phyloP scores from a whole-genome alignment of 1,140 invertebrate genomes.

The Nasonia longicornis region DNA sequence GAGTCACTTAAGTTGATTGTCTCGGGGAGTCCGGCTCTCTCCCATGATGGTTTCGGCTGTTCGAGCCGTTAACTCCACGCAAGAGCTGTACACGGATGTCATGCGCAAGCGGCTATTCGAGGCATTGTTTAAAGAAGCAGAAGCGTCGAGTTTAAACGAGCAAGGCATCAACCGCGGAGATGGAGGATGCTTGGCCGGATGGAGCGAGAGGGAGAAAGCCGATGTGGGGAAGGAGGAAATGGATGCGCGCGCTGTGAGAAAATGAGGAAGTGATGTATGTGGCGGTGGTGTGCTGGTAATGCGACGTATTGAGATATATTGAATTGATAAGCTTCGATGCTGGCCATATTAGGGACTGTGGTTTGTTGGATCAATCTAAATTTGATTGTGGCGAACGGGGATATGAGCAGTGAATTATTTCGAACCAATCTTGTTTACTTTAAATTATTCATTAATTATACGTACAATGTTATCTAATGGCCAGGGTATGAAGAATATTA shows the following conservation, averaged over 20 bases:
- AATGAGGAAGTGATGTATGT: constrained; percentile 37
- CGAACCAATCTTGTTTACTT: too few species aligned
- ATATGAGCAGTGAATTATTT: too few species aligned
- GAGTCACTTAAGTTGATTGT: constrained; percentile 10
- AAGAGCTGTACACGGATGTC: background rate
- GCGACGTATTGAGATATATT: background rate
- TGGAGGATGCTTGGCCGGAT: background rate
- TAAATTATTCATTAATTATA: too few species aligned
- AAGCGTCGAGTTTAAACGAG: background rate
- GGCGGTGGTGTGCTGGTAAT: background rate
- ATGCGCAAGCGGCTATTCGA: background rate
- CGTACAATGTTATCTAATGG: too few species aligned
- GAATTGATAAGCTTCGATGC: background rate
- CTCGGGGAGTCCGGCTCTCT: background rate
- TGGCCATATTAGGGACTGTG: background rate
- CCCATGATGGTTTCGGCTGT: too few species aligned
- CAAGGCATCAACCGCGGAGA: background rate
- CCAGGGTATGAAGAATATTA: too few species aligned
- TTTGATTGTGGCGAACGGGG: too few species aligned
- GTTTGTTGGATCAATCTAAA: too few species aligned
- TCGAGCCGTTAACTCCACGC: too few species aligned
- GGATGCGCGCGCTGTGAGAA: constrained; percentile 16
- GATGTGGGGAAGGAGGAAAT: constrained; percentile 12
- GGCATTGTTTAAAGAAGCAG: background rate
- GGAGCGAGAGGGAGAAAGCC: background rate